These are phyloP conservation scores for Tympanoctomys barrerae DNA, from an alignment of 2,797 vertebrate species.

Conservation along the genomic window DNA sequence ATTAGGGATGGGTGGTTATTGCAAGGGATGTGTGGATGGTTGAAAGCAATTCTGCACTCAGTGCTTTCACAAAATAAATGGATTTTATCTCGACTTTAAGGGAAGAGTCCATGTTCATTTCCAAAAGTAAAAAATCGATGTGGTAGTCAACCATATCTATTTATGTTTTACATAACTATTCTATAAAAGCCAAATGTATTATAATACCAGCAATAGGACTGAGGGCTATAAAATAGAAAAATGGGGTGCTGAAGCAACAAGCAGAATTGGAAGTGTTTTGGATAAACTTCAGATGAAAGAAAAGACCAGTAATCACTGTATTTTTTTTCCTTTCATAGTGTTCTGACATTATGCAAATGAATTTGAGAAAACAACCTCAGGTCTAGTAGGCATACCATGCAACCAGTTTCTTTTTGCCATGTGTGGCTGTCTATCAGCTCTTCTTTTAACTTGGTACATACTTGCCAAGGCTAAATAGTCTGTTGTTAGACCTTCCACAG, in stretches of 20 bases:
- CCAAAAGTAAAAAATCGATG: slow-evolving; percentile 55
- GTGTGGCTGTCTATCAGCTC: background rate
- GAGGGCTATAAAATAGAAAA: background rate
- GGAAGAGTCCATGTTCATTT: slow-evolving; percentile 1
- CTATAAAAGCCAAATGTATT: slow-evolving; percentile 15
- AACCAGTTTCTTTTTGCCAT: background rate
- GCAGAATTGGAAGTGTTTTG: background rate
- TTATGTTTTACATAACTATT: background rate
- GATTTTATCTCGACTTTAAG: slow-evolving; percentile 63
- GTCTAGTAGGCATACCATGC: background rate
- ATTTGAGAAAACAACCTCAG: background rate
- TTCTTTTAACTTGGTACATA: background rate
- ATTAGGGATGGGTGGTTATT: too few species aligned
- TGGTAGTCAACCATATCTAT: slow-evolving; percentile 23
- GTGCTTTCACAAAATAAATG: slow-evolving; percentile 61
- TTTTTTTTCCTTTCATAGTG: background rate
- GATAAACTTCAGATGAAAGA: slow-evolving; percentile 32
- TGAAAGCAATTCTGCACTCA: slow-evolving; percentile 10
- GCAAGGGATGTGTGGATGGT: background rate
- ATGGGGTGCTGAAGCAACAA: background rate
- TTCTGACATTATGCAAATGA: slow-evolving; percentile 39
- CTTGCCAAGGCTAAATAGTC: slow-evolving; percentile 41
- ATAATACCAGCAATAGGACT: background rate
- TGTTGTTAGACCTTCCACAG: slow-evolving; percentile 56
- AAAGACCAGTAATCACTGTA: background rate